Evolutionary conservation across 2,797 vertebrate species (phyloP), one percentile per base, ranked within the genome.

Genomic region (Peromyscus melanophrys): DNA sequence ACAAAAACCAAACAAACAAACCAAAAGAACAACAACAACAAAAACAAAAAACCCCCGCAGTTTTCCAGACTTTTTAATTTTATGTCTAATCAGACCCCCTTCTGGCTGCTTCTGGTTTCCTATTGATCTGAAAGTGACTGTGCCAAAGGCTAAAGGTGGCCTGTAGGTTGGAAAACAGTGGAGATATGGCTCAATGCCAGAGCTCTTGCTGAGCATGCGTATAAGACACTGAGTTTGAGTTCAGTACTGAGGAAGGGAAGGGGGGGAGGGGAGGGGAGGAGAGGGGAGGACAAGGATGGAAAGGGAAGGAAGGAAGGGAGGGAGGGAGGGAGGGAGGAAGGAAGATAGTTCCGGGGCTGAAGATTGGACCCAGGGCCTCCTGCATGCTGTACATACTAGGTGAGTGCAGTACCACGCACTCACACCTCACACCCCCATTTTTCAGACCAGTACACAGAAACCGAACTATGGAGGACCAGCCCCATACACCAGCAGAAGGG

Each of bases 261-360:
- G 27, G 6, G 43, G 4, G 4, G 43, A 43, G 43, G 43, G 34
- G 27, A 4, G 2, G 13, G 9, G 17, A 5, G 7, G 11, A 2
- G 0, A n/a, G 1, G 21, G 3, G 4, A 52, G 17, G 31, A 21
- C 4, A 46, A 8, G 25, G 6, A 3, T 6, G 14, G 7, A 6
- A 5, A 19, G 7, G 17, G 11, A 31, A 17, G 6, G 5, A 1
- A 27, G 19, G 13, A 2, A 16, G 10, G 10, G 0, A 25, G 10
- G 34, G 1, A 37, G 21, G 9, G 0, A 43, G 2, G 29, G 11
- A 57, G 19, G 34, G 25, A 57, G 52, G 6, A 52, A n/a, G 31
- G 0, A 34, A 46, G 13, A 9, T 10, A 37, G 34, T 57, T 57
- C 16, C 31, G 25, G 14, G 34, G 10, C 27, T 88, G 52, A 40